Evolutionary conservation across 2,113 vertebrate genomes (phyloP), one percentile per base, ranked within the genome.

Genomic region (Plestiodon gilberti): DNA sequence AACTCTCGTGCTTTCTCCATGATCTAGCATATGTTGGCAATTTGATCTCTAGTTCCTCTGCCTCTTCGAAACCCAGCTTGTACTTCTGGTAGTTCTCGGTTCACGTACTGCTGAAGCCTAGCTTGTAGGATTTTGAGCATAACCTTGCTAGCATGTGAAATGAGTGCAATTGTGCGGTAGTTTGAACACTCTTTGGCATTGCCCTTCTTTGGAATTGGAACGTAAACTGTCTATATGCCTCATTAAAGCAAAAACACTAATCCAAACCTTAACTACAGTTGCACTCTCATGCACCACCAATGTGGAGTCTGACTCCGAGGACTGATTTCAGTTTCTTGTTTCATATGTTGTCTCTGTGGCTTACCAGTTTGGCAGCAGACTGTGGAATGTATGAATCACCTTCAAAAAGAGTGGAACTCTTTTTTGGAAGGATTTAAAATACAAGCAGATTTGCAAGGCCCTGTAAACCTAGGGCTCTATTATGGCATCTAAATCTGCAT

Each of bases 271-370:
- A n/a, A 25, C n/a, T 71, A 35, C 18, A 25, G 81, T 13, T 82
- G 43, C 20, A 38, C 52, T 38, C 22, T 57, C 88, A 57, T 89
- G 82, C 78, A 91, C 83, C 10, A 0, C 22, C 67, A 86, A 83
- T 52, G 28, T 15, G 70, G 2, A 4, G 2, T 75, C 74, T 84
- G 78, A 84, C 78, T 67, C 33, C 33, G 17, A 40, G 40, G 76
- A 69, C 62, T 90, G 40, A 62, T 30, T 1, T 85, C 83, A 25
- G 71, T 80, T 89, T 84, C 88, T 89, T 59, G 48, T 67, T 91
- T 83, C 67, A 35, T 89, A 81, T 48, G 15, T 4, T 57, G 74
- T 55, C 75, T 77, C 23, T 0, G 0, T n/a, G 84, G 81, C 59
- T 30, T n/a, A 88, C 38, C 75, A 80, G 33, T 85, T 87, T 6